Evolutionary conservation across 2,113 vertebrate genomes (phyloP).

Genomic region (Dasyurus viverrinus): DNA sequence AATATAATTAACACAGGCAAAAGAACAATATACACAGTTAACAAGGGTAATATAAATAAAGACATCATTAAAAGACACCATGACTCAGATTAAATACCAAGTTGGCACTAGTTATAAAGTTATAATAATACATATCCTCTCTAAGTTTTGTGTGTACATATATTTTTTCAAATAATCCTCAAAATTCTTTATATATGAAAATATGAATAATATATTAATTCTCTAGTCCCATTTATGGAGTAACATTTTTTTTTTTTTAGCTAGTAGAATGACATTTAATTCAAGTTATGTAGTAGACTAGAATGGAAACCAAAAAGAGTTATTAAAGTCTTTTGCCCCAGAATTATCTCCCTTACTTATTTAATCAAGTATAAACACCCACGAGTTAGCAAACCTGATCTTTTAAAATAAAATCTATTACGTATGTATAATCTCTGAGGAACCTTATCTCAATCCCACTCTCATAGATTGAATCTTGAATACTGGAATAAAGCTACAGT

Average conservation of each 20-base stretch:
- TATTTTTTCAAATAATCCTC: slow-evolving; percentile 44
- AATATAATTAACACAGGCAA: slow-evolving; percentile 1
- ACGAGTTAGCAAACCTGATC: too few species aligned
- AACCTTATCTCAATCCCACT: not conserved
- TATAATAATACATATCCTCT: not conserved
- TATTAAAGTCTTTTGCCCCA: too few species aligned
- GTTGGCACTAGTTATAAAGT: not conserved
- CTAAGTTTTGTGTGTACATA: not conserved
- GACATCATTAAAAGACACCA: not conserved
- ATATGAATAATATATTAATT: slow-evolving; percentile 65
- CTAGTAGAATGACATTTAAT: slow-evolving; percentile 41
- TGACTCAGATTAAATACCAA: not conserved
- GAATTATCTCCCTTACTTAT: too few species aligned
- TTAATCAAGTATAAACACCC: too few species aligned
- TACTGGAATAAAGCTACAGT: not conserved
- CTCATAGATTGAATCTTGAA: not conserved
- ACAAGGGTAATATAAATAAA: not conserved
- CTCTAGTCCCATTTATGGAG: slow-evolving; percentile 49
- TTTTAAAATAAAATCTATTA: too few species aligned
- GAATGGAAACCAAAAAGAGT: too few species aligned
- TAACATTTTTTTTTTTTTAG: slow-evolving; percentile 59
- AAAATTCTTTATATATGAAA: slow-evolving; percentile 66
- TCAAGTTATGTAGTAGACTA: too few species aligned
- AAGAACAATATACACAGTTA: not conserved
- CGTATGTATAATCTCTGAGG: not conserved